Conservation (phyloP, 2,797 vertebrate genomes). For the Coendou prehensilis region DNA sequence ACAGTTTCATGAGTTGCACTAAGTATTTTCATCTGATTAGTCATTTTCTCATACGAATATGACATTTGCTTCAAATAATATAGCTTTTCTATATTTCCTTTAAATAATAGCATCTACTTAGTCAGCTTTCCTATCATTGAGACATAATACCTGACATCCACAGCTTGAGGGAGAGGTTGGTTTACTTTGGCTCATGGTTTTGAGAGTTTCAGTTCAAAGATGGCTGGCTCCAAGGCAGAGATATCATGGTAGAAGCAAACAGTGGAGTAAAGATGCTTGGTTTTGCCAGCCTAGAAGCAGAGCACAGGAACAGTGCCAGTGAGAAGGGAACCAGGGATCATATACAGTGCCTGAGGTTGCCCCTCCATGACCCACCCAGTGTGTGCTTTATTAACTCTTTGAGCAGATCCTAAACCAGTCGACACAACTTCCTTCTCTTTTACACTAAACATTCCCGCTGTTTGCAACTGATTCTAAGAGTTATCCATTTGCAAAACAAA, state of each 20-base stretch:
- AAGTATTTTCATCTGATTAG: not conserved
- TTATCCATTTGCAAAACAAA: not conserved
- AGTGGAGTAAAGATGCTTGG: not conserved
- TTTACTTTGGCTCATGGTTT: not conserved
- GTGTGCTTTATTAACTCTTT: not conserved
- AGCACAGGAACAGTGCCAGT: not conserved
- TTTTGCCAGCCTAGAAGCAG: not conserved
- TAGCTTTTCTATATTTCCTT: not conserved
- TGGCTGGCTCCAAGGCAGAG: not conserved
- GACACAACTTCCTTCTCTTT: not conserved
- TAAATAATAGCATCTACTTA: not conserved
- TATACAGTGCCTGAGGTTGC: not conserved
- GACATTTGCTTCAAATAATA: slow-evolving; percentile 17
- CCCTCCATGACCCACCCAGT: not conserved
- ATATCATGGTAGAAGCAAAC: not conserved
- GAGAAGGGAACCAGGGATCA: not conserved
- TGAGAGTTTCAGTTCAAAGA: not conserved
- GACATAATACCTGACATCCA: not conserved
- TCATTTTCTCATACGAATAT: not conserved
- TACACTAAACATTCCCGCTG: not conserved
- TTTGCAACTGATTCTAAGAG: not conserved
- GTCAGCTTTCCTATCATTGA: not conserved
- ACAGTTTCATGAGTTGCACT: not conserved
- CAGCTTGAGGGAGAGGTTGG: not conserved
- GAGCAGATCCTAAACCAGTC: not conserved